phyloP scores from a whole-genome alignment of 2,797 vertebrate genomes.

The Eulemur mongoz region DNA sequence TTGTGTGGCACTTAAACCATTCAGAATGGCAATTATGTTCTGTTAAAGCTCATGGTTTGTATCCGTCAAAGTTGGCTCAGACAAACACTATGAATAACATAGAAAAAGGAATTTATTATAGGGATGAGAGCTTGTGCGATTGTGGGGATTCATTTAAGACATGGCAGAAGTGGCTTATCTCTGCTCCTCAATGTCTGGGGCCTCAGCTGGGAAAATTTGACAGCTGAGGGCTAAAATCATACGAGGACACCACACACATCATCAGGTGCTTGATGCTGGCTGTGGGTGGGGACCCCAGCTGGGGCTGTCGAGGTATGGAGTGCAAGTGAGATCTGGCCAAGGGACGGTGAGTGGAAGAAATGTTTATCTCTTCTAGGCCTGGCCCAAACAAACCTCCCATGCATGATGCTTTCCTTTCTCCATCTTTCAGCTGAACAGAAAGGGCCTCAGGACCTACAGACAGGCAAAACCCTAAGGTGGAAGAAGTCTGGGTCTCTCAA shows the following conservation, averaged over 20 bases:
- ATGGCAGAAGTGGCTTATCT: neutral
- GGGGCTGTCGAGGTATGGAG: neutral
- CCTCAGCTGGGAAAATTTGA: neutral
- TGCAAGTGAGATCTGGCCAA: neutral
- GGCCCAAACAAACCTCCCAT: neutral
- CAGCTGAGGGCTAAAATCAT: neutral
- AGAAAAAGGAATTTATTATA: neutral
- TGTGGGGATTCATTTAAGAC: neutral
- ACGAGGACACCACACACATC: neutral
- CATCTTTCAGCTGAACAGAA: neutral
- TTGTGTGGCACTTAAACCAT: neutral
- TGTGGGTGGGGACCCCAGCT: neutral
- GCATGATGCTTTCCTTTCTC: neutral
- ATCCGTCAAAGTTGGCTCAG: neutral
- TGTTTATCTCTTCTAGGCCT: neutral
- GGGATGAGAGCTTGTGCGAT: neutral
- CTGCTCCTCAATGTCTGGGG: neutral
- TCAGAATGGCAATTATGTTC: neutral
- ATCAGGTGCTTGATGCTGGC: neutral
- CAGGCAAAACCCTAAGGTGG: neutral
- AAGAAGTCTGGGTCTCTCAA: neutral
- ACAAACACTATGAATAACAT: neutral
- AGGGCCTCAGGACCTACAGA: neutral
- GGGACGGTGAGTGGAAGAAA: neutral
- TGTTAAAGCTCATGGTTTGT: neutral